Evolutionary conservation across 1,140 invertebrate species (phyloP), one percentile per base, ranked within the genome.

Genomic region (Leptinotarsa texana): DNA sequence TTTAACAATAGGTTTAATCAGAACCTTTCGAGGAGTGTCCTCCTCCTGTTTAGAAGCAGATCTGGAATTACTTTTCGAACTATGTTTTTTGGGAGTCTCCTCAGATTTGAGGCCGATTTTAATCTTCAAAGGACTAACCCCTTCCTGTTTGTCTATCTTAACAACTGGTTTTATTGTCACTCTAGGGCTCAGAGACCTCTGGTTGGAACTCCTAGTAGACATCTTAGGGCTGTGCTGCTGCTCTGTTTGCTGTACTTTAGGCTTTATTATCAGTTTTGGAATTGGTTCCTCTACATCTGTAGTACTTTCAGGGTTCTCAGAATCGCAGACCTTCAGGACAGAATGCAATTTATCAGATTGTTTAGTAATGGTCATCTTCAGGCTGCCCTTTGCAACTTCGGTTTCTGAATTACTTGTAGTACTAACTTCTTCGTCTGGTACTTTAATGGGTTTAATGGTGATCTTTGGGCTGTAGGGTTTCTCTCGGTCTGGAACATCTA

Each of bases 351-450:
- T 84, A 73, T 83, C 82, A n/a, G 81, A 80, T 75, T 82, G 82
- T 78, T 84, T 84, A 13, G 82, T 83, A 42, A 84, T 84, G 1
- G 83, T 84, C 49, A 84, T 82, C 77, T 84, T 84, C 42, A 85
- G 69, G n/a, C 79, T 79, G 15, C 79, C 80, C 73, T 82, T 81
- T 63, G 63, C 5, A 67, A 63, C 75, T 73, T 71, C 77, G 27
- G 74, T 63, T 42, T 81, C 78, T 51, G 72, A 78, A 21, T 63
- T 72, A 47, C 68, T 74, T 27, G 77, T 77, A 51, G 67, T 78
- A 49, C 73, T 77, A 21, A 78, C 75, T 74, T 82, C 81, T 57
- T 81, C 81, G 51, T 78, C 78, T 13, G 74, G 74, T 6, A 74
- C 71, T 72, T 77, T 81, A 13, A 83, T 78, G 6, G 82, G 82